A percentile compares a stretch with the other conserved stretches of the same genome.
Conservation (phyloP, 1,140 invertebrate species). For the Lucilia sericata region DNA sequence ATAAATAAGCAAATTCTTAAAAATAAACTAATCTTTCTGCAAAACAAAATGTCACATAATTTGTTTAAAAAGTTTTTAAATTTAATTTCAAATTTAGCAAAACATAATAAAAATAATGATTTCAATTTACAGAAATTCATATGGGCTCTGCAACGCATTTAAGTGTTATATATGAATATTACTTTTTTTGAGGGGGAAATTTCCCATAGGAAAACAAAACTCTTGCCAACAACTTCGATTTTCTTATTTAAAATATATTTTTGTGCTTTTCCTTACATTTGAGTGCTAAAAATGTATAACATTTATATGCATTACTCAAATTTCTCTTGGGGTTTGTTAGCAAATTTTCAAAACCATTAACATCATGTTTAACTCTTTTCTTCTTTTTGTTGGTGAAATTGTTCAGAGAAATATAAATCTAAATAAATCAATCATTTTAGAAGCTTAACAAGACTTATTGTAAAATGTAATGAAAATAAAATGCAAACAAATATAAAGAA, state of each 20-base stretch:
- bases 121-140: neutral
- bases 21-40: neutral
- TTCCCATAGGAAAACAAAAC: neutral
- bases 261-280: neutral
- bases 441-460: neutral
- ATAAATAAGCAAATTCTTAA: too few relatives aligned
- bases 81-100: neutral
- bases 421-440: conserved; percentile 38
- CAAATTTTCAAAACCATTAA: conserved; percentile 38
- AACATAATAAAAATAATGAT: neutral
- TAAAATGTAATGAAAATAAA: neutral
- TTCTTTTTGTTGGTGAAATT: neutral
- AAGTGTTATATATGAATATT: neutral
- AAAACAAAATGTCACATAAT: neutral
- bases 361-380: conserved; percentile 13
- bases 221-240: neutral
- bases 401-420: neutral
- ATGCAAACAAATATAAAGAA: too few relatives aligned
- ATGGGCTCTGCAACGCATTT: neutral
- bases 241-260: neutral
- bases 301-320: conserved; percentile 35
- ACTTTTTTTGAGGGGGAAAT: neutral
- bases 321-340: conserved; percentile 19
- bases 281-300: neutral
- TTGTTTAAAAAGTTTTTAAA: too few relatives aligned